These are phyloP conservation scores for Pandemis corylana DNA, from an alignment of 2,888 invertebrate species.

Conservation along the genomic window DNA sequence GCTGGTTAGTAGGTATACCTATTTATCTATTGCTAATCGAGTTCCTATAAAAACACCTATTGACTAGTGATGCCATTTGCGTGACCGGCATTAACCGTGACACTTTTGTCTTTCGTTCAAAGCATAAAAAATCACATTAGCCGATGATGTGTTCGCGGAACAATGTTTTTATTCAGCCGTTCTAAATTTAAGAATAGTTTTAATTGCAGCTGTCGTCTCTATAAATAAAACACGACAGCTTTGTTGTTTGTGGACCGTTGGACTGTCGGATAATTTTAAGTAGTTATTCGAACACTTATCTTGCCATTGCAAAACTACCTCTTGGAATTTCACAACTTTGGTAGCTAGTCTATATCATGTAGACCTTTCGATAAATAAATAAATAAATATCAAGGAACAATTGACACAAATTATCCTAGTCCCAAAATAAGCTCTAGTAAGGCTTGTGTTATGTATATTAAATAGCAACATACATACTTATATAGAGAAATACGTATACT, in stretches of 20 bases:
- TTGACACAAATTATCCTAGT: too few species aligned
- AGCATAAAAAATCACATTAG: not conserved
- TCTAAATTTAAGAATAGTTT: conserved; percentile 22
- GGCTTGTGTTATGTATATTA: too few species aligned
- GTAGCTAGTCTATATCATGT: too few species aligned
- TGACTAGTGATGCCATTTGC: not conserved
- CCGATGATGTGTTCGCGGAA: conserved; percentile 3
- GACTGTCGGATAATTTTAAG: conserved; percentile 8
- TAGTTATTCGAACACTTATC: not conserved
- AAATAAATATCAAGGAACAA: too few species aligned
- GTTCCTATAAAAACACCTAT: not conserved
- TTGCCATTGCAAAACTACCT: too few species aligned
- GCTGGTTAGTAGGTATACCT: too few species aligned
- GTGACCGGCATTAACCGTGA: not conserved
- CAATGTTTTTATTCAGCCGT: conserved; percentile 9
- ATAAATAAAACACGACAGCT: conserved; percentile 24
- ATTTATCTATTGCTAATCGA: not conserved
- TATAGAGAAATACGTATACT: too few species aligned
- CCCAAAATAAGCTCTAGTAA: too few species aligned
- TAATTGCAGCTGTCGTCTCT: conserved; percentile 30
- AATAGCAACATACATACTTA: too few species aligned
- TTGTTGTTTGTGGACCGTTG: conserved; percentile 13
- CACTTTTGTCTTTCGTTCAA: not conserved
- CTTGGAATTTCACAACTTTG: too few species aligned
- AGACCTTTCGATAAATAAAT: too few species aligned